Base-by-base conservation (phyloP, 2,113 vertebrate species). In the Phalacrocorax aristotelis region DNA sequence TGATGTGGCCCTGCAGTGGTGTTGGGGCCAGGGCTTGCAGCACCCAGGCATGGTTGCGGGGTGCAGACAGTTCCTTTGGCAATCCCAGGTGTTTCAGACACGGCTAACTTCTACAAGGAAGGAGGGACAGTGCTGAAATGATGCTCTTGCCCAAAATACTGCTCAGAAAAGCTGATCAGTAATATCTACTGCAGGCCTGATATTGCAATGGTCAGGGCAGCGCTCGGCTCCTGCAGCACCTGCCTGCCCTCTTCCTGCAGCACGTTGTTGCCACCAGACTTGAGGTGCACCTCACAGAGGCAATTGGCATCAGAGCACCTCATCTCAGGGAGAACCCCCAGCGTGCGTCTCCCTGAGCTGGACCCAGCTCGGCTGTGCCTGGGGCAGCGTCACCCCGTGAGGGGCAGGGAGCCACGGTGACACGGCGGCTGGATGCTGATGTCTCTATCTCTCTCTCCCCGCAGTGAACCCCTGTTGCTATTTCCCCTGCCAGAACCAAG, bases 401-500 rank as follows among this genome's bases (percentile, higher is more conserved):
- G 70, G 46, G 71, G 68, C 62, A 13, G 40, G 36, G 22, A 77
- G 64, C 4, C 9, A 5, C 27, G 7, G 81, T 2, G 69, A 14
- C 21, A 2, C 20, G 2, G 15, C 10, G 77, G 36, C 27, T 48
- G 65, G 58, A 11, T 10, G 55, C 32, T 89, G 89, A 95, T 6
- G 0, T 30, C 11, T 81, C 52, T 38, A 10, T 49, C 82, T 81
- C 52, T 49, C 78, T 86, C 49, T 57, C 62, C 22, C 83, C 2
- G 6, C 98, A 99, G 99, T 98, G 96, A 99, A 99, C 71, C 99
- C 99, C 22, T 99, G 99, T n/a, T 99, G 99, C 95, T 98, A 97
- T 95, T 99, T 98, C 88, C 99, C 99, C 1, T 99, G 99, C 90
- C 98, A 99, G 97, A 98, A 99, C 98, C 97, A 98, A 86, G 99